Conservation (phyloP, 2,113 vertebrate genomes). For the Gracilinanus agilis region DNA sequence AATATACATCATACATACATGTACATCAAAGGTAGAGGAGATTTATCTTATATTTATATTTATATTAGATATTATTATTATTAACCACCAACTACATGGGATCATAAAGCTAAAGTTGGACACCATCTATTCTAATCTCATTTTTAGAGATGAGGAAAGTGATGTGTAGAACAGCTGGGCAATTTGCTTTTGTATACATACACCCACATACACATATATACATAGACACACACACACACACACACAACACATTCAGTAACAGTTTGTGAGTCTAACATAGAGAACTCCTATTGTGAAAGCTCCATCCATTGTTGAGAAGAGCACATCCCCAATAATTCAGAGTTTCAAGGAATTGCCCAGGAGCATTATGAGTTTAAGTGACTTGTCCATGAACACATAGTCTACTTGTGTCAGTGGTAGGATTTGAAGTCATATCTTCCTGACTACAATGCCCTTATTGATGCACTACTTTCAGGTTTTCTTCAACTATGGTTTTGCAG, state of each 20-base stretch:
- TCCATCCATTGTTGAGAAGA: neutral
- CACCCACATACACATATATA: neutral
- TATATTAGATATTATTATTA: neutral
- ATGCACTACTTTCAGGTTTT: neutral
- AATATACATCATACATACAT: neutral
- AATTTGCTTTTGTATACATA: neutral
- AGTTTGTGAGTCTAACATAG: neutral
- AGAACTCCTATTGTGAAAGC: neutral
- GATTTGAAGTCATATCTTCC: neutral
- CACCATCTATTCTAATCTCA: neutral
- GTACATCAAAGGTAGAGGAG: neutral
- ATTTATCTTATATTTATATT: neutral
- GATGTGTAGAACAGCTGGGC: neutral
- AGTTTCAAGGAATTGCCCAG: neutral
- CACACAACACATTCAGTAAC: neutral
- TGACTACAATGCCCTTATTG: neutral
- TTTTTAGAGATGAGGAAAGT: neutral
- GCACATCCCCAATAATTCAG: neutral
- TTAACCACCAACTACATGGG: neutral
- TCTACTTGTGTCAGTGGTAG: neutral
- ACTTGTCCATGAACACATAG: neutral
- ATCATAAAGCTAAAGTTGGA: neutral
- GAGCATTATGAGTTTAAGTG: neutral
- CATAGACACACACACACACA: no score
- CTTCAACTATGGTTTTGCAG: neutral